A percentile compares a stretch with the other conserved stretches of the same genome.
Evolutionary conservation across 1,140 invertebrate species (phyloP).

Genomic region (Hylyphantes graminicola): DNA sequence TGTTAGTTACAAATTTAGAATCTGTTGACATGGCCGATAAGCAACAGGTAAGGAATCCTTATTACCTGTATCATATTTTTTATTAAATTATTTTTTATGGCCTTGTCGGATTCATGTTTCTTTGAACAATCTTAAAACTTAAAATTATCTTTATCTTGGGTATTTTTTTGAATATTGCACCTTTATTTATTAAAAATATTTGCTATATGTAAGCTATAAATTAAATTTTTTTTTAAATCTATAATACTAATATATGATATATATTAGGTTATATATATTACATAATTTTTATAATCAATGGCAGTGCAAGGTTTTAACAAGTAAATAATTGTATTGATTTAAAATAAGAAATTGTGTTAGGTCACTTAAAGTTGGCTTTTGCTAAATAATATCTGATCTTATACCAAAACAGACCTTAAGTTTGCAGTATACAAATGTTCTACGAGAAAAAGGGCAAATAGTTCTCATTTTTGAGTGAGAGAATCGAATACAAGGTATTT

Average conservation of each 20-base stretch:
- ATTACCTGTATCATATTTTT: not conserved
- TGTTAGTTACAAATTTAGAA: slow-evolving; percentile 54
- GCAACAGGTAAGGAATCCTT: slow-evolving; percentile 26
- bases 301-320: not conserved
- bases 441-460: too few relatives aligned
- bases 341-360: not conserved
- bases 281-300: too few relatives aligned
- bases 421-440: not conserved
- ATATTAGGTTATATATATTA: too few relatives aligned
- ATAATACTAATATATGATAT: too few relatives aligned
- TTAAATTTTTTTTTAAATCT: too few relatives aligned
- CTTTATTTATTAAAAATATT: too few relatives aligned
- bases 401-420: not conserved
- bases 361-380: not conserved
- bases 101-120: too few relatives aligned
- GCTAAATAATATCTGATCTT: not conserved
- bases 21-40: slow-evolving; percentile 59
- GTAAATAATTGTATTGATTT: not conserved
- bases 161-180: too few relatives aligned
- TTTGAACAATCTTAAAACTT: not conserved
- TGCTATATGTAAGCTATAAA: too few relatives aligned
- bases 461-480: too few relatives aligned
- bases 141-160: not conserved
- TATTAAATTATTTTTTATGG: not conserved
- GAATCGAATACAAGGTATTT: too few relatives aligned